These are phyloP conservation scores for Coturnix japonica DNA, from an alignment of 2,113 vertebrate species.

Conservation along the genomic window DNA sequence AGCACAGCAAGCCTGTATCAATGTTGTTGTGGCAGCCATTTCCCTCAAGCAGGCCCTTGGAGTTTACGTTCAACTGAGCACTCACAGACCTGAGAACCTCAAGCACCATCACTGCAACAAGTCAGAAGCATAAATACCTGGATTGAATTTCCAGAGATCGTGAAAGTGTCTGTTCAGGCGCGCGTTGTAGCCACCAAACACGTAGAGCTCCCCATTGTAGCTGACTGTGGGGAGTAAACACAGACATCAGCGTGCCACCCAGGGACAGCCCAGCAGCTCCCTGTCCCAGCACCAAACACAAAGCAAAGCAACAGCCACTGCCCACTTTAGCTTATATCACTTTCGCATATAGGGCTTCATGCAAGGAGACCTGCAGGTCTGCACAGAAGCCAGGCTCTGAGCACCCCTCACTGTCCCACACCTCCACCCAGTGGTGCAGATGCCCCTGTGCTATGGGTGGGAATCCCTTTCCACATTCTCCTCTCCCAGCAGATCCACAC, in stretches of 20 bases:
- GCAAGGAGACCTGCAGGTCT: background rate
- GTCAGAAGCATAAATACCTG: constrained; percentile 80
- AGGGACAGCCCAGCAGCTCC: background rate
- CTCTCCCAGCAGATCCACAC: constrained; percentile 34
- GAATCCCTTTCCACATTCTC: background rate
- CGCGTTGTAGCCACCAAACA: constrained; percentile 98
- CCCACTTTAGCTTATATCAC: background rate
- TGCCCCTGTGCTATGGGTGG: background rate
- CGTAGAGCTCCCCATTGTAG: constrained; percentile 93
- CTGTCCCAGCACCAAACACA: background rate
- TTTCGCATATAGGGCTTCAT: accelerated
- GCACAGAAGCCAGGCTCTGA: background rate
- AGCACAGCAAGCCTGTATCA: background rate
- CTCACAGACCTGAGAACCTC: background rate
- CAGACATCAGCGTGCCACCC: background rate
- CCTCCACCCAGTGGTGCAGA: background rate
- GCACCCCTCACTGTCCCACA: background rate
- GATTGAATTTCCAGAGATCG: constrained; percentile 98
- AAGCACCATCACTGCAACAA: background rate
- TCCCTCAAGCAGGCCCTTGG: background rate
- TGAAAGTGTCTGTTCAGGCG: constrained; percentile 96
- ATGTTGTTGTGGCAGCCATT: background rate
- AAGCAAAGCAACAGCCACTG: background rate
- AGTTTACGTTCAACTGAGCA: background rate
- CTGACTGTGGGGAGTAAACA: constrained; percentile 81